Percentiles rank a stretch among this genome's conserved stretches.
phyloP scores from a whole-genome alignment of 2,113 vertebrate genomes.

The Cynocephalus volans region DNA sequence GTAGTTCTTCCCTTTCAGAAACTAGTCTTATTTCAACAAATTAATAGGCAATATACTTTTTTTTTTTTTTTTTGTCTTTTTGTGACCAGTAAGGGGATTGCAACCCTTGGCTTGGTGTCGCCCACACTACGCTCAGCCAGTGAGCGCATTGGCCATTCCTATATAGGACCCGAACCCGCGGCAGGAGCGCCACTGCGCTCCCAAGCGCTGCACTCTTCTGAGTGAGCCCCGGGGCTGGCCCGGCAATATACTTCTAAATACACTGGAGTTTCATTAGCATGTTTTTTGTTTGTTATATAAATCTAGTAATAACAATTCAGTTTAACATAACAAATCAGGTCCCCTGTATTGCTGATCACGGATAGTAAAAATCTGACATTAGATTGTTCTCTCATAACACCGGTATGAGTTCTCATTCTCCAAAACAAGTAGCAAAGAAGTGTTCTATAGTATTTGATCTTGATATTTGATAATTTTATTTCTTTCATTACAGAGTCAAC shows the following conservation, averaged over 20 bases:
- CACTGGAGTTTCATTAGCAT: background rate
- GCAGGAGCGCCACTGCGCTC: no score
- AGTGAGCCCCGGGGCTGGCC: no score
- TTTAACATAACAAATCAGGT: background rate
- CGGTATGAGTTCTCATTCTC: slow-evolving; percentile 36
- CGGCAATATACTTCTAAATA: background rate
- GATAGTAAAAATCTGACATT: background rate
- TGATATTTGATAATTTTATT: background rate
- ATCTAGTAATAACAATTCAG: background rate
- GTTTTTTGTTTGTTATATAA: background rate
- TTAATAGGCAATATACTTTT: background rate
- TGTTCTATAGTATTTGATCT: background rate
- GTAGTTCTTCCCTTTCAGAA: slow-evolving; percentile 36
- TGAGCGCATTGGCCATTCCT: no score
- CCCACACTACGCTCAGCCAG: no score
- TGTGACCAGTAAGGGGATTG: no score
- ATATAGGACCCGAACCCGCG: no score
- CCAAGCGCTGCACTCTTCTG: no score
- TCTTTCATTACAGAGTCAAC: slow-evolving; percentile 7
- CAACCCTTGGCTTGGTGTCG: no score
- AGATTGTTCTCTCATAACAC: slow-evolving; percentile 19
- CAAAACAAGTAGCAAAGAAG: background rate
- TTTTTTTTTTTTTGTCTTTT: no score
- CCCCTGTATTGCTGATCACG: background rate
- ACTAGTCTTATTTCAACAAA: slow-evolving; percentile 1